These are phyloP conservation scores for Drepanosiphum platanoidis DNA, from an alignment of 2,888 invertebrate genomes.

Conservation along the genomic window DNA sequence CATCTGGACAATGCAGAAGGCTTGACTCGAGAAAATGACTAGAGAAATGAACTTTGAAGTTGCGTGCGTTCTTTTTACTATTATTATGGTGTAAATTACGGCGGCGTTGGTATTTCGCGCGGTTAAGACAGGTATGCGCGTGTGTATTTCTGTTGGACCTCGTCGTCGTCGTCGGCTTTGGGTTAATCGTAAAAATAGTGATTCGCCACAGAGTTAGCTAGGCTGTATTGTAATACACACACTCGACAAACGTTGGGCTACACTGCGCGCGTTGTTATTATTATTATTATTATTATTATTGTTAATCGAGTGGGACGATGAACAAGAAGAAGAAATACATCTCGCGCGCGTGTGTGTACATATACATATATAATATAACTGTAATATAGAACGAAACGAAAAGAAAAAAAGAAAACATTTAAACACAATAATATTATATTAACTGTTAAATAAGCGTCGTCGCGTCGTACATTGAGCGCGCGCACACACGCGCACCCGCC, in stretches of 20 bases:
- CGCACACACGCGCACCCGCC: neutral
- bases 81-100: no score
- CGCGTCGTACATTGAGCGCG: slow-evolving; percentile 9
- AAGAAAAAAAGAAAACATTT: neutral
- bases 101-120: neutral
- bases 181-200: neutral
- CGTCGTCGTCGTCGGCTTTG: neutral
- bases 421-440: neutral
- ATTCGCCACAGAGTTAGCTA: neutral
- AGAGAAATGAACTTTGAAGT: no score
- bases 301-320: neutral
- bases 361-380: neutral
- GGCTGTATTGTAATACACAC: neutral
- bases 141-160: neutral
- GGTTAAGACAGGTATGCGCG: neutral
- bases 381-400: neutral
- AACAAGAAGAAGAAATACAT: neutral
- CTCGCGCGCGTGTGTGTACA: no score
- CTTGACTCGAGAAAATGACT: no score
- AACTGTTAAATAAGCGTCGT: neutral
- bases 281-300: slow-evolving; percentile 2
- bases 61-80: no score
- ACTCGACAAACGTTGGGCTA: neutral
- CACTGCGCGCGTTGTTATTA: neutral
- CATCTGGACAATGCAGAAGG: no score